Conservation (phyloP, 2,888 invertebrate species). For the Drosophila suboccidentalis region DNA sequence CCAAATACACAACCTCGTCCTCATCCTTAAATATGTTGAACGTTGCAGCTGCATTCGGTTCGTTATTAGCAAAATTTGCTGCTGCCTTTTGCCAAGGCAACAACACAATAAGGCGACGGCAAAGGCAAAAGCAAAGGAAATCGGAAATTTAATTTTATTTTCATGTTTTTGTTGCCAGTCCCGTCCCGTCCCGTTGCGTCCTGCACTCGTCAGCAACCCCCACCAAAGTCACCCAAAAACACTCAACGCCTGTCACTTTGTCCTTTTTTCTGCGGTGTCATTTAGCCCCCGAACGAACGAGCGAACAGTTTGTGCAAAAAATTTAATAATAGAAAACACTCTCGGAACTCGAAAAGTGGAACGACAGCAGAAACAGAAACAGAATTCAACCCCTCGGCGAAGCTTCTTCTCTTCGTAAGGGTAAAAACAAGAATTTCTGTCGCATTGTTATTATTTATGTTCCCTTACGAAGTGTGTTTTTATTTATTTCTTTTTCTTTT, state of each 20-base stretch:
- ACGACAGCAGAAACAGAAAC: constrained; percentile 49
- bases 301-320: constrained; percentile 63
- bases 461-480: constrained; percentile 1
- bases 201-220: constrained; percentile 22
- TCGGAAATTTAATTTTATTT: constrained; percentile 82
- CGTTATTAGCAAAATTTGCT: constrained; percentile 77
- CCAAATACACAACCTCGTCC: background rate
- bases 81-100: constrained; percentile 43
- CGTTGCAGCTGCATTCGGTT: constrained; percentile 68
- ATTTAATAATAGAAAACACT: constrained; percentile 79
- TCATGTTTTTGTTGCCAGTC: constrained; percentile 65
- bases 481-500: background rate
- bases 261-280: constrained; percentile 78
- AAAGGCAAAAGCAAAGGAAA: constrained; percentile 44
- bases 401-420: constrained; percentile 25
- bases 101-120: constrained; percentile 12
- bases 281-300: constrained; percentile 54
- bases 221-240: constrained; percentile 21
- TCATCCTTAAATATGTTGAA: constrained; percentile 21
- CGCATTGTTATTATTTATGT: constrained; percentile 54
- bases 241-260: constrained; percentile 64
- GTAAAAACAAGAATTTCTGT: constrained; percentile 49
- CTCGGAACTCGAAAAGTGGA: constrained; percentile 57
- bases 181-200: constrained; percentile 15
- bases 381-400: constrained; percentile 66